A percentile compares a stretch with the other conserved stretches of the same genome.
These are phyloP conservation scores for Zaprionus lineosus DNA, from an alignment of 2,888 invertebrate genomes.

Conservation along the genomic window DNA sequence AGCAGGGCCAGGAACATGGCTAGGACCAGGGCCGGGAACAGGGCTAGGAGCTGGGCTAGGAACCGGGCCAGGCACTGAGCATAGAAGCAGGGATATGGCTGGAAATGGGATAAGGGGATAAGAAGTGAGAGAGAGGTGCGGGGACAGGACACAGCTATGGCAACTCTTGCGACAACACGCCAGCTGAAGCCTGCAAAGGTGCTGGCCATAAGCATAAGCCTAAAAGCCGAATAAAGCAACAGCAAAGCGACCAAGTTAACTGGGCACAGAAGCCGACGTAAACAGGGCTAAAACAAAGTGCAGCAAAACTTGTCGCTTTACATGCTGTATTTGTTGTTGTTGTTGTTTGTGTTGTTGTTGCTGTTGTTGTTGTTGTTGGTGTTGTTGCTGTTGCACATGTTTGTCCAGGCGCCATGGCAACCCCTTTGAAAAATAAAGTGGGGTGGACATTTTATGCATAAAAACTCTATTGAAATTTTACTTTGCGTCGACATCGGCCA, in stretches of 20 bases:
- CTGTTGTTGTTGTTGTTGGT: slow-evolving; percentile 28
- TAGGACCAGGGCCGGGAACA: too few relatives aligned
- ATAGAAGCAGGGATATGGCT: too few relatives aligned
- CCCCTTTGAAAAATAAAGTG: slow-evolving; percentile 29
- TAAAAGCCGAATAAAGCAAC: slow-evolving; percentile 56
- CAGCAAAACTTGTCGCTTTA: slow-evolving; percentile 25
- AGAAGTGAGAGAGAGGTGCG: too few relatives aligned
- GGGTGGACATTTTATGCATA: slow-evolving; percentile 43
- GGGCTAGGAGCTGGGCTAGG: too few relatives aligned
- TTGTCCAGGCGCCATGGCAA: slow-evolving; percentile 59
- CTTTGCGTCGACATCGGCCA: slow-evolving; percentile 25
- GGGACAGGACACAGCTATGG: slow-evolving; percentile 44
- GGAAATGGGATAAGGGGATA: too few relatives aligned
- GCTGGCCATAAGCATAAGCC: slow-evolving; percentile 49
- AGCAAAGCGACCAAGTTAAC: slow-evolving; percentile 39
- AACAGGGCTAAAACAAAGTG: slow-evolving; percentile 54
- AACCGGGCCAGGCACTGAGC: too few relatives aligned
- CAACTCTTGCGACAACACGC: slow-evolving; percentile 56
- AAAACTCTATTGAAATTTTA: slow-evolving; percentile 51
- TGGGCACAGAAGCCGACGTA: slow-evolving; percentile 40
- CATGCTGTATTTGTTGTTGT: too few relatives aligned
- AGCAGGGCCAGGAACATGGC: too few relatives aligned
- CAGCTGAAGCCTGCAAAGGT: slow-evolving; percentile 41
- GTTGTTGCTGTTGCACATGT: too few relatives aligned
- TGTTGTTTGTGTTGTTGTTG: slow-evolving; percentile 6